These are phyloP conservation scores for Polydrusus tereticollis DNA, from an alignment of 2,888 invertebrate species.

Conservation along the genomic window DNA sequence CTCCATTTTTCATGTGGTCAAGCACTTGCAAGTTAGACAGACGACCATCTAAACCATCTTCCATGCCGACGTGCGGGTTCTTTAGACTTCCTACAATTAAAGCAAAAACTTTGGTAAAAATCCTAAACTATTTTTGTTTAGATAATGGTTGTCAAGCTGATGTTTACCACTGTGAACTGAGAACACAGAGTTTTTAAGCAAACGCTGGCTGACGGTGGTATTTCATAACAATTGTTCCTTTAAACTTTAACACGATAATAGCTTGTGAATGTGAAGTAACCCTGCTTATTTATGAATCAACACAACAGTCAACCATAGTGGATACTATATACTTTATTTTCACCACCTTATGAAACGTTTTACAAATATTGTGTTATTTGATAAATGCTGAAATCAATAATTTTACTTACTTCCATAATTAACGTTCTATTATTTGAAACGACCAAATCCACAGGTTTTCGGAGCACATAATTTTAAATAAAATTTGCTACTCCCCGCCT, in stretches of 20 bases:
- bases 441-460: slow-evolving; percentile 42
- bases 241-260: not conserved
- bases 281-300: no score
- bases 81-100: slow-evolving; percentile 31
- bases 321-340: not conserved
- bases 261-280: no score
- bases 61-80: slow-evolving; percentile 60
- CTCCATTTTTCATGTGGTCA: slow-evolving; percentile 60
- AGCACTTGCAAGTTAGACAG: slow-evolving; percentile 54
- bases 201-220: slow-evolving; percentile 14
- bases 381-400: slow-evolving; percentile 5
- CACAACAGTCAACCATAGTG: no score
- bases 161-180: slow-evolving; percentile 27
- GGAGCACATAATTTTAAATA: slow-evolving; percentile 55
- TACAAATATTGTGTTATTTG: slow-evolving; percentile 23
- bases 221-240: slow-evolving; percentile 35
- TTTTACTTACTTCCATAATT: slow-evolving; percentile 49
- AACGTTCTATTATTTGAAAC: slow-evolving; percentile 41
- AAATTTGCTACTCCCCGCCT: slow-evolving; percentile 63
- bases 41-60: slow-evolving; percentile 64
- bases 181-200: slow-evolving; percentile 15
- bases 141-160: slow-evolving; percentile 39
- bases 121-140: not conserved
- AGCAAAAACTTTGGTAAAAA: slow-evolving; percentile 8
- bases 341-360: slow-evolving; percentile 19